Evolutionary conservation across 1,140 invertebrate genomes (phyloP).

Genomic region (Araneus ventricosus): DNA sequence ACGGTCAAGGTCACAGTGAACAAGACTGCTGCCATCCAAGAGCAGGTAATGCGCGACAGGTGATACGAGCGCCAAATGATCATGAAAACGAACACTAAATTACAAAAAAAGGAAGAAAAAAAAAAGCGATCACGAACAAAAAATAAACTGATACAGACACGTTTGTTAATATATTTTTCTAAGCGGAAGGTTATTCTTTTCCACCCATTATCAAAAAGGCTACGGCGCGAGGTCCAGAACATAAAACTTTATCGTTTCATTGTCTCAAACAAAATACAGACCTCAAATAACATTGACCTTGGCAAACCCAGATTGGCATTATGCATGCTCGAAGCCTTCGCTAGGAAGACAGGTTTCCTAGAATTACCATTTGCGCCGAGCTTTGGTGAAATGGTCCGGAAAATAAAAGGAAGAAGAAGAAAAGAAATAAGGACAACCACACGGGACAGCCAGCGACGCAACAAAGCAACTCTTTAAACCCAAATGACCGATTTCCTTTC

Average conservation of each 20-base stretch:
- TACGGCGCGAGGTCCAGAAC: background rate
- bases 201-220: background rate
- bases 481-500: conserved; percentile 35
- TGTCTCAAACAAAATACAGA: background rate
- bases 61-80: conserved; percentile 44
- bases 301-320: background rate
- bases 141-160: background rate
- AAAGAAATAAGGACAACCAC: conserved; percentile 1
- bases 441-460: background rate
- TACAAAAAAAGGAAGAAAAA: background rate
- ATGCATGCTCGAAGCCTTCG: background rate
- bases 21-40: background rate
- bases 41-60: conserved; percentile 9
- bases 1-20: conserved; percentile 32
- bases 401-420: background rate
- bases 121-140: background rate
- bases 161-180: background rate
- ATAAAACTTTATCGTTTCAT: conserved; percentile 31
- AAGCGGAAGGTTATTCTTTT: background rate
- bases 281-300: conserved; percentile 26
- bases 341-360: background rate
- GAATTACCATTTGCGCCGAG: background rate
- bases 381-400: conserved; percentile 5
- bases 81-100: conserved; percentile 4
- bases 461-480: conserved; percentile 17